A percentile compares a stretch with the other conserved stretches of the same genome.
These are phyloP conservation scores for Ispidina lecontei DNA, from an alignment of 2,797 vertebrate genomes.

Conservation along the genomic window DNA sequence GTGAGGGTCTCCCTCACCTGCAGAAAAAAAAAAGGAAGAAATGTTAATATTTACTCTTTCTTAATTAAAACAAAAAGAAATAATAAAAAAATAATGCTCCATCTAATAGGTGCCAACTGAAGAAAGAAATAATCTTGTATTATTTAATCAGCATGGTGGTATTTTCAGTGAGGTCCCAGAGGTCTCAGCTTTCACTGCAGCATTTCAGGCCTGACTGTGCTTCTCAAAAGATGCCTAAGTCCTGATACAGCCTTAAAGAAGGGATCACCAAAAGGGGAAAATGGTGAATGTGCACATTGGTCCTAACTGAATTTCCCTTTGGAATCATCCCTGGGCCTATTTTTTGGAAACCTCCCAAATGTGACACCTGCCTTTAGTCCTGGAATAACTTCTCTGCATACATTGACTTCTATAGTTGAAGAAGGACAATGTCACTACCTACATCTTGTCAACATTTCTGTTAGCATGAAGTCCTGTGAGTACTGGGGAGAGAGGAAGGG, in stretches of 20 bases:
- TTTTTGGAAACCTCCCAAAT: neutral
- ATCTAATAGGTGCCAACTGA: neutral
- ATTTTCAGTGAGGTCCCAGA: neutral
- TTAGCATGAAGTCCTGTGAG: neutral
- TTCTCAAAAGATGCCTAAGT: neutral
- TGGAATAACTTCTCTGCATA: neutral
- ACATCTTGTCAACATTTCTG: neutral
- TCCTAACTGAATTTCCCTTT: neutral
- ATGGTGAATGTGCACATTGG: neutral
- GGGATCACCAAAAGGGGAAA: neutral
- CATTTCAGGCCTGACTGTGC: neutral
- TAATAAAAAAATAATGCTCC: neutral
- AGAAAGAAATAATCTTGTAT: neutral
- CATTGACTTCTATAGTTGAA: neutral
- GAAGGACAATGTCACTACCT: neutral
- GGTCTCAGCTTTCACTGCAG: neutral
- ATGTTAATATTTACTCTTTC: neutral
- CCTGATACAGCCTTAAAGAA: neutral
- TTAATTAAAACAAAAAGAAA: neutral
- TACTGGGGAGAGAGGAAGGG: neutral
- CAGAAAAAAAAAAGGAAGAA: neutral
- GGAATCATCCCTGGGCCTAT: neutral
- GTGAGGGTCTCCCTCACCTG: neutral
- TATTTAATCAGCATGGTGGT: neutral
- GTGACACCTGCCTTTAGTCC: neutral